These are phyloP conservation scores for Sminthurides bifidus DNA, from an alignment of 1,140 invertebrate species.

Conservation along the genomic window DNA sequence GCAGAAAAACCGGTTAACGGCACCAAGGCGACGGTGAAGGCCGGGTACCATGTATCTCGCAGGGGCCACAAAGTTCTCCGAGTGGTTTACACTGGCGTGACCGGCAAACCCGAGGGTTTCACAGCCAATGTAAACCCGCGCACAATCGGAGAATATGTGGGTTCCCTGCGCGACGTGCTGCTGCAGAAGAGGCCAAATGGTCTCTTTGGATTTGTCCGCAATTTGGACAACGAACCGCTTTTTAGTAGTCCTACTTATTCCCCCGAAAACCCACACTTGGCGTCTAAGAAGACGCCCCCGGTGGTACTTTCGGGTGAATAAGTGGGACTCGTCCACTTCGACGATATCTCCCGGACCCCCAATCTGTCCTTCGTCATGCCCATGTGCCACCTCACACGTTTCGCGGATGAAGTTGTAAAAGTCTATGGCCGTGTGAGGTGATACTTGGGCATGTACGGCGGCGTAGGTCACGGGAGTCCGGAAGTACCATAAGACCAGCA, in stretches of 20 bases:
- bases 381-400: neutral
- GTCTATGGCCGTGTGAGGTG: neutral
- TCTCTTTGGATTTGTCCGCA: neutral
- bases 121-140: neutral
- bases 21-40: neutral
- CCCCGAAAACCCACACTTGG: conserved; percentile 19
- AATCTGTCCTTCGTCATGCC: conserved; percentile 1
- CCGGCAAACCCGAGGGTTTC: neutral
- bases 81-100: too few species aligned
- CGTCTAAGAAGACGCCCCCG: conserved; percentile 5
- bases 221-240: neutral
- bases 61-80: conserved; percentile 11
- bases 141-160: neutral
- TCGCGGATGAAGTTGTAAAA: conserved; percentile 12
- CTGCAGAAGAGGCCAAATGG: conserved; percentile 3
- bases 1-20: neutral
- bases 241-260: neutral
- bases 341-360: conserved; percentile 10
- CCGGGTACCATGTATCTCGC: neutral
- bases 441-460: neutral
- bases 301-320: conserved; percentile 13
- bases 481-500: neutral
- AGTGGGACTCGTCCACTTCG: conserved; percentile 14
- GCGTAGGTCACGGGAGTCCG: neutral
- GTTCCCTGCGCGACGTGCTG: neutral